Evolutionary conservation across 1,140 invertebrate species (phyloP).

Genomic region (Leguminivora glycinivorella): DNA sequence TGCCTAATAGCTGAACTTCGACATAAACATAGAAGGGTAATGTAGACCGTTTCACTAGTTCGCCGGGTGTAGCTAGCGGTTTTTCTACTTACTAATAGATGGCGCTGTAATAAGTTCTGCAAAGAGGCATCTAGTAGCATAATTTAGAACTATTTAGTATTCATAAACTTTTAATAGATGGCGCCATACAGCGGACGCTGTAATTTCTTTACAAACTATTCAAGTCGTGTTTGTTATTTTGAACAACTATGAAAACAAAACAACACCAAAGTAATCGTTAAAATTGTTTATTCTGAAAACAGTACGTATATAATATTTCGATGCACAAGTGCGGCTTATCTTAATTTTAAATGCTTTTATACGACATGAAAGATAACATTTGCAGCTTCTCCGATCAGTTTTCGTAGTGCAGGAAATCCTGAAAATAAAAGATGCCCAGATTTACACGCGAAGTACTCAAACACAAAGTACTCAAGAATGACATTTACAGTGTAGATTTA

Average conservation of each 20-base stretch:
- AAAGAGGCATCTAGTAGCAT: background rate
- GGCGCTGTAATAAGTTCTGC: background rate
- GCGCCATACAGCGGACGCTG: background rate
- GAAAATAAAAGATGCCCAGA: constrained; percentile 6
- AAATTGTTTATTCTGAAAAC: constrained; percentile 2
- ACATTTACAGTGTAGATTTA: no score
- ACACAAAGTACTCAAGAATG: no score
- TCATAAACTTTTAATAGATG: background rate
- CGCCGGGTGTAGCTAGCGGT: background rate
- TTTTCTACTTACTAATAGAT: background rate
- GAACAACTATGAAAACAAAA: background rate
- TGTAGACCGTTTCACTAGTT: background rate
- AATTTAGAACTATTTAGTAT: background rate
- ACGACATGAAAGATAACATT: background rate
- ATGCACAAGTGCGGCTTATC: background rate
- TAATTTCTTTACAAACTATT: background rate
- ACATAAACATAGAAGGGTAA: background rate
- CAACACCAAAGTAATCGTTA: background rate
- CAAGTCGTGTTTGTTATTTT: background rate
- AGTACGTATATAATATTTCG: background rate
- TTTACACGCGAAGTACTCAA: background rate
- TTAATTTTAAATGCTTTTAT: constrained; percentile 12
- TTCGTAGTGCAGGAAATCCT: constrained; percentile 24
- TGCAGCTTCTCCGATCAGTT: background rate
- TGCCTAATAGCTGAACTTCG: background rate